These are phyloP conservation scores for Buathra laborator DNA, from an alignment of 2,888 invertebrate genomes.

Conservation along the genomic window DNA sequence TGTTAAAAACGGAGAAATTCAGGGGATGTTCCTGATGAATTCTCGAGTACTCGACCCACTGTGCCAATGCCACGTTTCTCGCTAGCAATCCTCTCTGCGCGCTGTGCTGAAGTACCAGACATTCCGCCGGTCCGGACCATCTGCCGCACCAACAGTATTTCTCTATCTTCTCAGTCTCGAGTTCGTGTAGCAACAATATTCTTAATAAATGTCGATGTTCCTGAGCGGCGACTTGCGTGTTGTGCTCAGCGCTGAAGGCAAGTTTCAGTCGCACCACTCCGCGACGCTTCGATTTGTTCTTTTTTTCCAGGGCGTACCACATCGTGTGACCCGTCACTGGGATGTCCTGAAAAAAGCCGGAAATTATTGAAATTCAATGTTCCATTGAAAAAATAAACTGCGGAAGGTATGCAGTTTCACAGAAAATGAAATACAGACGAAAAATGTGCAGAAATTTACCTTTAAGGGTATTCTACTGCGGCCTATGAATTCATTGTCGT, in stretches of 20 bases:
- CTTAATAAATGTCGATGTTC: constrained; percentile 93
- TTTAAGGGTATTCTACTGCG: constrained; percentile 94
- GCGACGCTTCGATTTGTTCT: constrained; percentile 92
- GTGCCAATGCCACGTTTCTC: constrained; percentile 90
- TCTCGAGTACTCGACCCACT: constrained; percentile 92
- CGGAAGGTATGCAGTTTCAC: too few relatives aligned
- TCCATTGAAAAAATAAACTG: neutral
- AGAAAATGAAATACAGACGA: neutral
- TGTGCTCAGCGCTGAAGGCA: constrained; percentile 94
- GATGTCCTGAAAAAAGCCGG: constrained; percentile 88
- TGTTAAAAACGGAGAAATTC: constrained; percentile 92
- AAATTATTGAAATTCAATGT: neutral
- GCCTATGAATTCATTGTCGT: constrained; percentile 98
- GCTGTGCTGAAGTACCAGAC: constrained; percentile 96
- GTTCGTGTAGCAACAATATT: constrained; percentile 92
- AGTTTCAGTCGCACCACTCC: constrained; percentile 95
- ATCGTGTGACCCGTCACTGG: constrained; percentile 96
- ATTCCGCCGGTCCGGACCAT: constrained; percentile 93
- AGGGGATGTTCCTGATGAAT: constrained; percentile 94
- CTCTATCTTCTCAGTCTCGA: constrained; percentile 91
- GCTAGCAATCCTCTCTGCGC: constrained; percentile 95
- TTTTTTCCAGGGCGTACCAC: constrained; percentile 96
- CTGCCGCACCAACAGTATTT: constrained; percentile 94
- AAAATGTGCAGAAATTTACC: constrained; percentile 85
- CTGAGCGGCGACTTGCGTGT: constrained; percentile 93